Conservation (phyloP, 2,888 invertebrate genomes). For the Elysia crispata region DNA sequence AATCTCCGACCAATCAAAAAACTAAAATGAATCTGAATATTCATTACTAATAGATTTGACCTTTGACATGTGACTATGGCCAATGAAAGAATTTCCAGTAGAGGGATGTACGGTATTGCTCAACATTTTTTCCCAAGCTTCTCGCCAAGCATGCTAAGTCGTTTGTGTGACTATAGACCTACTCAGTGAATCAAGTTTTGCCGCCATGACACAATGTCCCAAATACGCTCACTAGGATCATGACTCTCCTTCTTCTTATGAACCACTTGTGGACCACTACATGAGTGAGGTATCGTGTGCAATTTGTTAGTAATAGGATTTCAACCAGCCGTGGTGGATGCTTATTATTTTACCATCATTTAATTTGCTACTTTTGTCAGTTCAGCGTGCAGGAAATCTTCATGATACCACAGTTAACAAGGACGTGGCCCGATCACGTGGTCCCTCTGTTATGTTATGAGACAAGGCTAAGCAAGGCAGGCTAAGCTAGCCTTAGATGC, state of each 20-base stretch:
- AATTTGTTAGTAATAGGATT: no score
- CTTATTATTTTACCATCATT: neutral
- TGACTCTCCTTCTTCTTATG: slow-evolving; percentile 40
- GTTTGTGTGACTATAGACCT: slow-evolving; percentile 45
- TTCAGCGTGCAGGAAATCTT: neutral
- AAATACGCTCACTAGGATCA: slow-evolving; percentile 31
- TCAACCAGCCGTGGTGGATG: neutral
- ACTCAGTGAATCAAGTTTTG: slow-evolving; percentile 48
- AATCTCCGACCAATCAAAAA: no score
- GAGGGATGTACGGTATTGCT: slow-evolving; percentile 53
- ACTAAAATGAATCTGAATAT: no score
- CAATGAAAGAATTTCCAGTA: slow-evolving; percentile 54
- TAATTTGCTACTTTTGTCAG: neutral
- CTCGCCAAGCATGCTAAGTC: slow-evolving; percentile 25
- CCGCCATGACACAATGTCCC: slow-evolving; percentile 54
- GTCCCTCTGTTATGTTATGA: slow-evolving; percentile 53
- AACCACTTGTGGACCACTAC: slow-evolving; percentile 6
- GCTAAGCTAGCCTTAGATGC: no score
- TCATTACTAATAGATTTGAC: neutral
- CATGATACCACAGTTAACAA: slow-evolving; percentile 47
- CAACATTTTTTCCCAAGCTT: slow-evolving; percentile 9
- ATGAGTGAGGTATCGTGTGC: neutral
- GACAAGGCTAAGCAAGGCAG: slow-evolving; percentile 5
- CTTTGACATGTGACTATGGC: slow-evolving; percentile 44
- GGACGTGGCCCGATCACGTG: slow-evolving; percentile 74